These are phyloP conservation scores for Drosophila ustulata DNA, from an alignment of 2,888 invertebrate genomes.

Conservation along the genomic window DNA sequence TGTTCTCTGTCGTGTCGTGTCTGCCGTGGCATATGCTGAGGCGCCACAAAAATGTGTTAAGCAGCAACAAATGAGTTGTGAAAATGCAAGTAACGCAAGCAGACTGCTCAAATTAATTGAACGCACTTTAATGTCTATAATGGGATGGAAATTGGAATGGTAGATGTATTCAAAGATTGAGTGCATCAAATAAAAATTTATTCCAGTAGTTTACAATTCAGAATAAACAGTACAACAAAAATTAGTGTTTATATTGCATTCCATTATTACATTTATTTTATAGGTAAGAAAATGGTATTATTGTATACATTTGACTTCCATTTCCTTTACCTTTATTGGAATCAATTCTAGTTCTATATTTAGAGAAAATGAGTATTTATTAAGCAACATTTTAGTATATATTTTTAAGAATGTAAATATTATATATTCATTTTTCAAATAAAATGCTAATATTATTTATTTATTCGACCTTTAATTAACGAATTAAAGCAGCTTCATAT, in stretches of 20 bases:
- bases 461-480: not conserved
- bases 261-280: too few species aligned
- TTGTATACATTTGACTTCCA: too few species aligned
- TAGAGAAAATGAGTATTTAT: not conserved
- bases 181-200: not conserved
- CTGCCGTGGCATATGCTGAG: conserved; percentile 50
- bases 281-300: too few species aligned
- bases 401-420: too few species aligned
- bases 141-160: too few species aligned
- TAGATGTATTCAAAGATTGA: not conserved
- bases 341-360: not conserved
- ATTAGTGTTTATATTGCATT: too few species aligned
- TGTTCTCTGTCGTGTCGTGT: conserved; percentile 35
- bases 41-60: conserved; percentile 39
- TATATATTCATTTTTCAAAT: not conserved
- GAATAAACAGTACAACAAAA: too few species aligned
- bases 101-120: conserved; percentile 28
- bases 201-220: not conserved
- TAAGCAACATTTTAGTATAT: too few species aligned
- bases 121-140: not conserved
- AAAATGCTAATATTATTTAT: too few species aligned
- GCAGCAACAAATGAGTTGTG: conserved; percentile 53
- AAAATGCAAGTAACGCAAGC: conserved; percentile 35
- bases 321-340: too few species aligned
- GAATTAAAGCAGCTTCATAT: not conserved